phyloP scores from a whole-genome alignment of 2,113 vertebrate species.

The Pteropus alecto region DNA sequence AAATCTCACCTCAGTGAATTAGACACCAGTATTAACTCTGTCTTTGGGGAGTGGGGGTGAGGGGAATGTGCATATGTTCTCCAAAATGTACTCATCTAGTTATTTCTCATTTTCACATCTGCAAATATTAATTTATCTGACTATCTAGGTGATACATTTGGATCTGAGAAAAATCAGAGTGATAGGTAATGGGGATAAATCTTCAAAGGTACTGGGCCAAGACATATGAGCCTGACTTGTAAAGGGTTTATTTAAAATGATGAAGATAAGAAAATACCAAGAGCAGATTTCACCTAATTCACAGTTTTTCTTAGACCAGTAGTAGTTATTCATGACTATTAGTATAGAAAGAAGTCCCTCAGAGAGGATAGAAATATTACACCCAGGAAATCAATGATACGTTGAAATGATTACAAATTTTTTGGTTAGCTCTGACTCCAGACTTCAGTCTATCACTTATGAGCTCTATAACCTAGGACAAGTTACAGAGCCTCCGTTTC shows the following conservation, averaged over 20 bases:
- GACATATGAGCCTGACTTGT: not conserved
- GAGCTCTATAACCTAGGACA: not conserved
- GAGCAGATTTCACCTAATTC: not conserved
- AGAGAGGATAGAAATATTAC: not conserved
- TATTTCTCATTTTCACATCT: not conserved
- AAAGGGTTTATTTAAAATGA: not conserved
- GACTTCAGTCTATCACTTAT: not conserved
- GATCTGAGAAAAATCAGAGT: conserved; percentile 22
- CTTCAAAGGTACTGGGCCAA: not conserved
- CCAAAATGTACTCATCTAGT: not conserved
- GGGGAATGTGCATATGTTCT: not conserved
- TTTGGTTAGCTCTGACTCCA: not conserved
- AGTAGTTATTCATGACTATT: not conserved
- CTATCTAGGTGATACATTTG: not conserved
- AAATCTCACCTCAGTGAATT: not conserved
- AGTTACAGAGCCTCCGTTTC: not conserved
- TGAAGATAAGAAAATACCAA: not conserved
- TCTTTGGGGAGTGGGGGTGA: not conserved
- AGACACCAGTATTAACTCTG: not conserved
- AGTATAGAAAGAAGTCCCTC: not conserved
- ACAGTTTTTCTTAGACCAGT: not conserved
- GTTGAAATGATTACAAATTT: not conserved
- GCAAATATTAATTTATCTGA: not conserved
- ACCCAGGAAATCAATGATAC: not conserved
- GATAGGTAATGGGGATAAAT: not conserved